These are phyloP conservation scores for Temnothorax ravouxi DNA, from an alignment of 2,888 invertebrate species.

Conservation along the genomic window DNA sequence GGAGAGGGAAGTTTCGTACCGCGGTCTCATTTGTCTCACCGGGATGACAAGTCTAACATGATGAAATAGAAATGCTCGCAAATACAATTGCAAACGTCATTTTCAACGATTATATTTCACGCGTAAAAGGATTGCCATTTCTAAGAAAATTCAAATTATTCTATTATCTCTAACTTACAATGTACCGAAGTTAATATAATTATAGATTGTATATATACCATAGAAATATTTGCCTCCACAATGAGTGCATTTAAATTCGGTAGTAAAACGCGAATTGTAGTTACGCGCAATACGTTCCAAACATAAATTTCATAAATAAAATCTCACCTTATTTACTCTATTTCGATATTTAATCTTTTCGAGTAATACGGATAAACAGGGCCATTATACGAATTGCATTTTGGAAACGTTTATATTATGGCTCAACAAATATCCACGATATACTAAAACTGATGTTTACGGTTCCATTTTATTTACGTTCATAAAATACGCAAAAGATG, in stretches of 20 bases:
- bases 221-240: neutral
- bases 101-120: neutral
- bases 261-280: neutral
- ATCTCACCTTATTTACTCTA: slow-evolving; percentile 2
- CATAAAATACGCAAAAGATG: neutral
- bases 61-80: neutral
- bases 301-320: slow-evolving; percentile 1
- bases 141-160: slow-evolving; percentile 14
- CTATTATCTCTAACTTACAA: neutral
- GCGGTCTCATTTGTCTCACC: neutral
- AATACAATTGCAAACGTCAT: neutral
- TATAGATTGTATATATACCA: neutral
- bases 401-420: slow-evolving; percentile 5
- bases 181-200: neutral
- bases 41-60: neutral
- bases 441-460: neutral
- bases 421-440: neutral
- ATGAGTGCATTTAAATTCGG: neutral
- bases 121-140: neutral
- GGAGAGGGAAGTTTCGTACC: neutral
- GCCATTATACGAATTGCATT: neutral
- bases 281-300: neutral
- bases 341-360: slow-evolving; percentile 28
- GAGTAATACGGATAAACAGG: slow-evolving; percentile 7
- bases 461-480: neutral